Base-by-base conservation (phyloP, 2,797 vertebrate species). In the Margarornis squamiger region DNA sequence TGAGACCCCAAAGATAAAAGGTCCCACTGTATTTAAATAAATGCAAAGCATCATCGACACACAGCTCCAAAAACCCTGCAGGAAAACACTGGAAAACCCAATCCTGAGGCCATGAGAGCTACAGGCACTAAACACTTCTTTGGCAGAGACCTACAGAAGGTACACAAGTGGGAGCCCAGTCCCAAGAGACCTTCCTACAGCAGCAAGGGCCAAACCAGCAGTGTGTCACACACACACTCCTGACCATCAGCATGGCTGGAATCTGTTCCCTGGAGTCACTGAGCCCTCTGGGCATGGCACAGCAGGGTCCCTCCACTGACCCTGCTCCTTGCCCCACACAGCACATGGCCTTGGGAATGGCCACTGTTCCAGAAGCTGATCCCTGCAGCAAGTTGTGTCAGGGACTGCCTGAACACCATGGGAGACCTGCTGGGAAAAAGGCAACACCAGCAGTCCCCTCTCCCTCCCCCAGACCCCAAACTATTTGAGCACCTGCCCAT, bases 341-440 rank as follows among this genome's bases (percentile, higher is more conserved):
- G 26, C 7, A 8, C 22, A 4, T 2, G 27, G 51, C 12, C 32
- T 22, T 49, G 7, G 30, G n/a, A 45, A 39, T 1, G 3, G 19
- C 52, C 43, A 49, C 15, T 12, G 43, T 51, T 30, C 43, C 45
- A 61, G 46, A 24, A 43, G 36, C 32, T 52, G 46, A 51, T 11
- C 29, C 27, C 57, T 70, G n/a, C 30, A 26, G 63, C 34, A 34
- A 67, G 45, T 8, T 41, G 36, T 19, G 30, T 15, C 65, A 59
- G 45, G 77, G 45, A 17, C 29, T 57, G 29, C 43, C 41, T 48
- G 19, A 59, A 34, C 39, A 11, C 30, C 61, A n/a, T 32, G 36
- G 26, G 54, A 27, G 9, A n/a, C 12, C 41, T 49, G 48, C 22
- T 62, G 48, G 34, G 29, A 32, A 43, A 48, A 63, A 61, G 41